Evolutionary conservation across 2,113 vertebrate genomes (phyloP).

Genomic region (Lepidothrix coronata): DNA sequence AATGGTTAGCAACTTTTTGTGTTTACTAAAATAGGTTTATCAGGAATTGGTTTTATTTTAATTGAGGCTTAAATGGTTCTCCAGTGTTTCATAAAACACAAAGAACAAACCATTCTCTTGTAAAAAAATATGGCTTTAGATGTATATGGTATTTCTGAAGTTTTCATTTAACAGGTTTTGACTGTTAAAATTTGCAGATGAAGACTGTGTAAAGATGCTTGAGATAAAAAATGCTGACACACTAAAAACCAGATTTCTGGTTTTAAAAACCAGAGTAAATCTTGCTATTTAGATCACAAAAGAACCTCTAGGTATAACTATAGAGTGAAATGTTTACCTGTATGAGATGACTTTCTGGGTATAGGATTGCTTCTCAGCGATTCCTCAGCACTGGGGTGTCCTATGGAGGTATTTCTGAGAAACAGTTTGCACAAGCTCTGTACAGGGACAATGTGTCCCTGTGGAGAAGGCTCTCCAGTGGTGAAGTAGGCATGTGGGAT

Average conservation of each 20-base stretch:
- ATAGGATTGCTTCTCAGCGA: not conserved
- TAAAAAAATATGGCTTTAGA: not conserved
- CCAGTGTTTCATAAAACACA: not conserved
- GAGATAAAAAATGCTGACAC: not conserved
- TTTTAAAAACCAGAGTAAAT: not conserved
- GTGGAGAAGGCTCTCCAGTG: not conserved
- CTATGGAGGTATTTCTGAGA: not conserved
- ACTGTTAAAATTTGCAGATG: not conserved
- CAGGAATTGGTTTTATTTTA: not conserved
- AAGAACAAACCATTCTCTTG: not conserved
- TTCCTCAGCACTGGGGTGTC: not conserved
- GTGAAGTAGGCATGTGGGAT: not conserved
- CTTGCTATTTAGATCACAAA: not conserved
- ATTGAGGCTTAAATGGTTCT: not conserved
- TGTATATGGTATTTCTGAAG: not conserved
- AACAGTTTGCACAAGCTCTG: not conserved
- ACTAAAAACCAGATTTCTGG: not conserved
- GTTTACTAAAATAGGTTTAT: conserved; percentile 10
- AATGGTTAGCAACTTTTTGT: not conserved
- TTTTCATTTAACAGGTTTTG: not conserved
- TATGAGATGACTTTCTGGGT: not conserved
- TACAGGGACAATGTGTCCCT: not conserved
- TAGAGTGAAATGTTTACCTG: not conserved
- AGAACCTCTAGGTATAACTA: not conserved
- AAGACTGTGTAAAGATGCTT: not conserved